phyloP scores from a whole-genome alignment of 1,140 invertebrate species.

The Lamellibrachia luymesi region DNA sequence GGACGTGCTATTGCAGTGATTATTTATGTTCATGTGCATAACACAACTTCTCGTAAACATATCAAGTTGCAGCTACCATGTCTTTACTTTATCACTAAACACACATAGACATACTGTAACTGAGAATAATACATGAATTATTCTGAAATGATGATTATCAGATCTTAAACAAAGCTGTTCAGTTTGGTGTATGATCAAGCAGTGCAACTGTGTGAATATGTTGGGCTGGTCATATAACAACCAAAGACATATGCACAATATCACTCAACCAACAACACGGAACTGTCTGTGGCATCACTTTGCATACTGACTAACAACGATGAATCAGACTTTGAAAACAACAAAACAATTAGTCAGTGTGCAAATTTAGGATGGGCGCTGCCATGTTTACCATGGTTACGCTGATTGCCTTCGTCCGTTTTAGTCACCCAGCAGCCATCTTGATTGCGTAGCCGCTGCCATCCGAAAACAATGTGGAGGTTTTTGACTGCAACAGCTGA shows the following conservation, averaged over 20 bases:
- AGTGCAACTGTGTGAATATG: no score
- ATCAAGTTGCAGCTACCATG: neutral
- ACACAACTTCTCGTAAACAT: neutral
- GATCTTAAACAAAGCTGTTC: no score
- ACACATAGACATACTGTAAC: neutral
- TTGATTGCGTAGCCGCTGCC: neutral
- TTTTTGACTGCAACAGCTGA: conserved; percentile 4
- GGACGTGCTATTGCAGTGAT: neutral
- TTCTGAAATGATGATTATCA: neutral
- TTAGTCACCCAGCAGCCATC: neutral
- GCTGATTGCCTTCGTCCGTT: neutral
- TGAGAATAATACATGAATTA: neutral
- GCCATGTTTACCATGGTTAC: conserved; percentile 4
- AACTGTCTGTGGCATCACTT: neutral
- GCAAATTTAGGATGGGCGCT: neutral
- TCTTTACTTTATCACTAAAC: neutral
- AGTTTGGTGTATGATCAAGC: no score
- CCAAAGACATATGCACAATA: neutral
- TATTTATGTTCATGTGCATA: neutral
- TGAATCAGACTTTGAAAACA: neutral
- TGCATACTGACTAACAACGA: neutral
- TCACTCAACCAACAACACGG: neutral
- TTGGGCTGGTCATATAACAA: no score
- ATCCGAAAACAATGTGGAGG: conserved; percentile 4
- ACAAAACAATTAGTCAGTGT: neutral